Evolutionary conservation across 1,140 invertebrate species (phyloP).

Genomic region (Nebria ingens): DNA sequence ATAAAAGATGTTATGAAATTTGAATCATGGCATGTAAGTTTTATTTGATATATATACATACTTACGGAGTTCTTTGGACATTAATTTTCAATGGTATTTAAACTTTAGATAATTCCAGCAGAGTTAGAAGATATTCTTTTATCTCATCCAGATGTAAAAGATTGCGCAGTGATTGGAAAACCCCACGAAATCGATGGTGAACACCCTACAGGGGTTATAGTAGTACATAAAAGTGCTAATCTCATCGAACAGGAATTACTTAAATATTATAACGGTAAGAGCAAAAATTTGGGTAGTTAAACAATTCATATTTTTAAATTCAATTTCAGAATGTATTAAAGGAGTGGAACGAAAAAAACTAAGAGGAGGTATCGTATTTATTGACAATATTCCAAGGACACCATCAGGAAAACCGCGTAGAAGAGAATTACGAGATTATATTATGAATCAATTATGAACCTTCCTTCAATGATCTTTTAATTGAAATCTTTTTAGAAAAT

Average conservation of each 20-base stretch:
- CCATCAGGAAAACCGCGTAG: conserved; percentile 52
- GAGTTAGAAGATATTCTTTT: conserved; percentile 54
- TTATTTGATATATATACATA: background rate
- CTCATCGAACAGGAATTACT: conserved; percentile 12
- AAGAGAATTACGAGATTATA: conserved; percentile 33
- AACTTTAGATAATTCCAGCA: conserved; percentile 35
- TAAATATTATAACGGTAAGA: background rate
- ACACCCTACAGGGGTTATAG: conserved; percentile 51
- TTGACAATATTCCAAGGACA: conserved; percentile 48
- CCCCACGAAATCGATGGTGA: conserved; percentile 47
- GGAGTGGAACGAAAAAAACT: conserved; percentile 39
- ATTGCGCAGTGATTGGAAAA: conserved; percentile 58
- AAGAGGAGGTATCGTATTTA: conserved; percentile 45
- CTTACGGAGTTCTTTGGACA: too few species aligned
- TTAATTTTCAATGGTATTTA: conserved; percentile 15
- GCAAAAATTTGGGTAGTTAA: background rate
- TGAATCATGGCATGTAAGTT: conserved; percentile 10
- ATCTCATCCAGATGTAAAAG: conserved; percentile 47
- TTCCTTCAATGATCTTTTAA: too few species aligned
- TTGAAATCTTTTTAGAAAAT: too few species aligned
- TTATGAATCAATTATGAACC: conserved; percentile 15
- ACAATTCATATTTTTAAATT: background rate
- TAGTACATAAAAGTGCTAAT: conserved; percentile 34
- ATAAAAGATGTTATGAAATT: conserved; percentile 65
- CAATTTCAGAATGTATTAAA: conserved; percentile 18